Conservation (phyloP, 2,888 invertebrate genomes). For the Leptinotarsa tumamoca region DNA sequence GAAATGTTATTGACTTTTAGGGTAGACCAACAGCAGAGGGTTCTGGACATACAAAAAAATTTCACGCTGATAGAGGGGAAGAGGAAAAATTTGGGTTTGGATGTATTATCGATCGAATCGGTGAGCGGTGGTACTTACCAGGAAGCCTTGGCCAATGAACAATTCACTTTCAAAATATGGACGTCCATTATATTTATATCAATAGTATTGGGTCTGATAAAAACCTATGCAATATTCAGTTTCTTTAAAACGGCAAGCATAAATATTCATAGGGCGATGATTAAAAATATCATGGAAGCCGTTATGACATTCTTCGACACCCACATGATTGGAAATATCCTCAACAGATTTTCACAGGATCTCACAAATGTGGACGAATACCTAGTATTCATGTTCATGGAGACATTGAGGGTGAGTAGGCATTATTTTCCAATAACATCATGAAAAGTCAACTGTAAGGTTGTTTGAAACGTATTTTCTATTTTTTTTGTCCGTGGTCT, state of each 20-base stretch:
- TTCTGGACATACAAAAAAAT: conserved; percentile 32
- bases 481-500: too few relatives aligned
- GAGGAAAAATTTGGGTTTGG: conserved; percentile 11
- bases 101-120: conserved; percentile 11
- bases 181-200: conserved; percentile 45
- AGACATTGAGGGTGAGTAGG: conserved; percentile 49
- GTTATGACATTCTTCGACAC: conserved; percentile 59
- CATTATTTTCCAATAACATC: too few relatives aligned
- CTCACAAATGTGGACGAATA: conserved; percentile 77
- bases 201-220: conserved; percentile 40
- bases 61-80: conserved; percentile 13
- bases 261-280: conserved; percentile 75
- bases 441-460: not conserved
- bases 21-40: conserved; percentile 48
- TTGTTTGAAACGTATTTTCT: too few relatives aligned
- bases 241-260: conserved; percentile 51
- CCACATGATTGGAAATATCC: conserved; percentile 61
- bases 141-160: conserved; percentile 21
- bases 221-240: conserved; percentile 47
- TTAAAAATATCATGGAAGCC: conserved; percentile 68
- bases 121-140: conserved; percentile 37
- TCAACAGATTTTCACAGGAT: conserved; percentile 75
- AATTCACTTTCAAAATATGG: conserved; percentile 23
- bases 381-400: conserved; percentile 49
- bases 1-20: conserved; percentile 36